These are phyloP conservation scores for Drosophila anomelani DNA, from an alignment of 2,888 invertebrate genomes.

Conservation along the genomic window DNA sequence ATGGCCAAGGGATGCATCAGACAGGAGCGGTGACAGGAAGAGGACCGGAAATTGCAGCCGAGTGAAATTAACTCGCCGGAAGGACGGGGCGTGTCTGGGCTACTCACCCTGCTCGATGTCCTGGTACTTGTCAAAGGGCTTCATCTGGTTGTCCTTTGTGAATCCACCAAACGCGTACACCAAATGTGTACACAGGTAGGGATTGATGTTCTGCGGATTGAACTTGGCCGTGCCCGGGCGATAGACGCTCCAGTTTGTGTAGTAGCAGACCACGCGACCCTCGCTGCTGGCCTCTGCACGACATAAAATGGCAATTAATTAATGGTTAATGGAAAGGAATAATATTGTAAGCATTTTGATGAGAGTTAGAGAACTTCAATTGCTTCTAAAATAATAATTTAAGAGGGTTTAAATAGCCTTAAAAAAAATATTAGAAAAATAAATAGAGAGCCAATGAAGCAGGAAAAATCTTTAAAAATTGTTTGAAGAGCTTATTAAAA, in stretches of 20 bases:
- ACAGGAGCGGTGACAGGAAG: not conserved
- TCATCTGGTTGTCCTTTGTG: constrained; percentile 95
- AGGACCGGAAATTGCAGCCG: constrained; percentile 57
- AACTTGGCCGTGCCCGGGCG: constrained; percentile 95
- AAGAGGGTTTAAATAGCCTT: not conserved
- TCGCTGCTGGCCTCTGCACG: constrained; percentile 85
- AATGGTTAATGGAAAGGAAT: not conserved
- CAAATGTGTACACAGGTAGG: constrained; percentile 96
- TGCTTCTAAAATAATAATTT: not conserved
- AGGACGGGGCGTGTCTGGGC: constrained; percentile 39
- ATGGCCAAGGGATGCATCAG: not conserved
- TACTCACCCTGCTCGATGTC: constrained; percentile 95
- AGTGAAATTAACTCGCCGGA: constrained; percentile 37
- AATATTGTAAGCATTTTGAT: not conserved
- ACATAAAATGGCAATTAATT: not conserved
- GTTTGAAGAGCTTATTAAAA: not conserved
- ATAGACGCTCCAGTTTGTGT: constrained; percentile 97
- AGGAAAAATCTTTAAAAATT: not conserved
- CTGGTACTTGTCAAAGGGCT: constrained; percentile 97
- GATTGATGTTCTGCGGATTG: constrained; percentile 97
- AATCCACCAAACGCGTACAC: constrained; percentile 97
- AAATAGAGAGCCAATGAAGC: no score
- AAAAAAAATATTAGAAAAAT: not conserved
- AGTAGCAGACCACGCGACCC: constrained; percentile 94
- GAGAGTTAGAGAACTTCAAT: not conserved